These are phyloP conservation scores for Chorisops tibialis DNA, from an alignment of 2,888 invertebrate genomes.

Conservation along the genomic window DNA sequence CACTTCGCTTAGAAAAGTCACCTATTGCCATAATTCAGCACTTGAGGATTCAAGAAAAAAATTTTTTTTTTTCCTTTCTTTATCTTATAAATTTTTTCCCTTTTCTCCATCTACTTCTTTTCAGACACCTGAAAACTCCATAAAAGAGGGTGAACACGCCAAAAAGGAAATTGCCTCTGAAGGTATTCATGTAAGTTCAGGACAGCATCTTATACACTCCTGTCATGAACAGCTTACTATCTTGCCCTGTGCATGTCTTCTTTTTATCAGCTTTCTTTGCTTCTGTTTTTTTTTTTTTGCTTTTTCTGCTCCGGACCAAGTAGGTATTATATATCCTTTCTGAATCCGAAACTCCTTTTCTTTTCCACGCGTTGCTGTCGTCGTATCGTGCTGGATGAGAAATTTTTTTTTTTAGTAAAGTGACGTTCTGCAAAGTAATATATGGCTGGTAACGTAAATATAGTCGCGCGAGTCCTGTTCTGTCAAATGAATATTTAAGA, in stretches of 20 bases:
- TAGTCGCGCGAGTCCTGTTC: conserved; percentile 17
- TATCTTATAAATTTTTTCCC: neutral
- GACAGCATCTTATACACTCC: conserved; percentile 24
- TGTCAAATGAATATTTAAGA: conserved; percentile 27
- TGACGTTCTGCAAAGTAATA: neutral
- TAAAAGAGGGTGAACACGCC: conserved; percentile 5
- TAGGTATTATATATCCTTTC: neutral
- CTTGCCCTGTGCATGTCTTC: neutral
- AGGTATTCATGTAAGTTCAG: conserved; percentile 19
- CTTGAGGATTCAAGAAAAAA: neutral
- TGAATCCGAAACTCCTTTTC: neutral
- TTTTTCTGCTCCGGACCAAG: neutral
- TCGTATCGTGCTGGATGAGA: neutral
- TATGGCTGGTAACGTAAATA: conserved; percentile 19
- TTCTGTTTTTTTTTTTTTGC: neutral
- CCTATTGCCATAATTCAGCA: conserved; percentile 7
- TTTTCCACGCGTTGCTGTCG: neutral
- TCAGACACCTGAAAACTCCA: neutral
- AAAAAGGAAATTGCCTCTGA: conserved; percentile 19
- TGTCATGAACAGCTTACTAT: conserved; percentile 24
- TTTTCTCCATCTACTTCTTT: neutral
- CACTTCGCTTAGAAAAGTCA: neutral
- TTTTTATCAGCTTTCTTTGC: conserved; percentile 6
- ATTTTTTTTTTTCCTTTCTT: neutral
- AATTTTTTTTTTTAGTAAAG: neutral